These are phyloP conservation scores for Boloria euphrosyne DNA, from an alignment of 2,888 invertebrate species.

Conservation along the genomic window DNA sequence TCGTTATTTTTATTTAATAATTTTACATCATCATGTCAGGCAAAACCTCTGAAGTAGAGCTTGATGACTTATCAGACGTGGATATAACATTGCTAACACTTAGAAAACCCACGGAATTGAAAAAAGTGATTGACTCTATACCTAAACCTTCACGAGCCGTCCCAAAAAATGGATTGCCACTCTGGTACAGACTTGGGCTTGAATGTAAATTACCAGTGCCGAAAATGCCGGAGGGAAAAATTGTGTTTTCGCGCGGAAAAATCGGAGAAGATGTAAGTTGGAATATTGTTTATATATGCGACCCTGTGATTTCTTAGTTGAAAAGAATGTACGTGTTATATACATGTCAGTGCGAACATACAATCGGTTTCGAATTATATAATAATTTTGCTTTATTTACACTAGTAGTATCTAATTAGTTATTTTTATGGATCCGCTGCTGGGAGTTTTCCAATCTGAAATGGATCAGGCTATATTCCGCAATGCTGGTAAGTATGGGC, in stretches of 20 bases:
- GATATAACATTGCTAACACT: constrained; percentile 68
- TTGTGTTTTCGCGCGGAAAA: constrained; percentile 77
- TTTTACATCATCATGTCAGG: constrained; percentile 15
- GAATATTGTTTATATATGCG: constrained; percentile 2
- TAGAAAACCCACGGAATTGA: constrained; percentile 72
- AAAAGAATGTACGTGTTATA: background rate
- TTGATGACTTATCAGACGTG: constrained; percentile 58
- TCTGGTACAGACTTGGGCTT: constrained; percentile 78
- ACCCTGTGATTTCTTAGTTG: background rate
- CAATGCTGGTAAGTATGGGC: no score
- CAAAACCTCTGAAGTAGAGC: constrained; percentile 44
- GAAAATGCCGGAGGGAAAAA: constrained; percentile 74
- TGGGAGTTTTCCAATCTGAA: no score
- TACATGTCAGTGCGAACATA: no score
- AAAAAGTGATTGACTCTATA: constrained; percentile 73
- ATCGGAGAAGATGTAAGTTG: constrained; percentile 77
- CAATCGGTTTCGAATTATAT: no score
- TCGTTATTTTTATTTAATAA: constrained; percentile 9
- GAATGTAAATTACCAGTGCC: constrained; percentile 80
- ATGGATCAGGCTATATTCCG: no score
- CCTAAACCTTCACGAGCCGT: constrained; percentile 72
- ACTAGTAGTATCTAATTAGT: no score
- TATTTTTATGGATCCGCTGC: no score
- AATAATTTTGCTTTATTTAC: no score
- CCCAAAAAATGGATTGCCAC: constrained; percentile 76